Evolutionary conservation across 2,888 invertebrate genomes (phyloP).

Genomic region (Drepana falcataria): DNA sequence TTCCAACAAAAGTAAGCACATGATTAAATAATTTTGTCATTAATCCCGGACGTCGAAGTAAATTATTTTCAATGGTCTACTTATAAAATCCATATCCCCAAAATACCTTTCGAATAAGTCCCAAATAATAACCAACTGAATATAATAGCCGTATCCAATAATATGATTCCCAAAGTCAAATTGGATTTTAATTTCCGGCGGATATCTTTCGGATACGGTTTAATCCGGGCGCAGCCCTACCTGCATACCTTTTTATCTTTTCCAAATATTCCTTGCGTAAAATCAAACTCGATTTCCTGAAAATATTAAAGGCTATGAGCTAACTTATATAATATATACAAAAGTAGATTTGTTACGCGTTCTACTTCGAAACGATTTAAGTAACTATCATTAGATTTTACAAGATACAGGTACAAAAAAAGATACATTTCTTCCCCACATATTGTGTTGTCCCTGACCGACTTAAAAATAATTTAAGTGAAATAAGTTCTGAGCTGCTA

Average conservation of each 20-base stretch:
- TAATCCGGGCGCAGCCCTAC: constrained; percentile 2
- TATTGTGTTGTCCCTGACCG: no score
- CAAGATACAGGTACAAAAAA: no score
- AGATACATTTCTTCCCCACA: no score
- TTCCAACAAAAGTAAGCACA: no score
- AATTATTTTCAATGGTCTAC: no score
- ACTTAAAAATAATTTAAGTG: no score
- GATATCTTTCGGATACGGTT: not conserved
- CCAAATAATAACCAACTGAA: not conserved
- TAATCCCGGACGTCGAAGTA: no score
- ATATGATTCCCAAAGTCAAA: not conserved
- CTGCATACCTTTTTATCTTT: constrained; percentile 25
- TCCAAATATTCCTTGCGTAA: constrained; percentile 29
- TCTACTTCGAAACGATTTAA: not conserved
- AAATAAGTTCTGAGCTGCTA: no score
- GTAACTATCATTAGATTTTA: no score
- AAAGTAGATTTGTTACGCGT: not conserved
- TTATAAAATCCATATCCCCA: no score
- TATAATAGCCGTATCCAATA: not conserved
- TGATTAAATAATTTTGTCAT: no score
- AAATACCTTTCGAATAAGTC: not conserved
- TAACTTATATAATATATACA: not conserved
- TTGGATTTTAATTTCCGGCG: not conserved
- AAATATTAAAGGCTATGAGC: constrained; percentile 31
- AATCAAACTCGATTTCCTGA: constrained; percentile 29